phyloP scores from a whole-genome alignment of 2,113 vertebrate genomes.

The Pontoporia blainvillei region DNA sequence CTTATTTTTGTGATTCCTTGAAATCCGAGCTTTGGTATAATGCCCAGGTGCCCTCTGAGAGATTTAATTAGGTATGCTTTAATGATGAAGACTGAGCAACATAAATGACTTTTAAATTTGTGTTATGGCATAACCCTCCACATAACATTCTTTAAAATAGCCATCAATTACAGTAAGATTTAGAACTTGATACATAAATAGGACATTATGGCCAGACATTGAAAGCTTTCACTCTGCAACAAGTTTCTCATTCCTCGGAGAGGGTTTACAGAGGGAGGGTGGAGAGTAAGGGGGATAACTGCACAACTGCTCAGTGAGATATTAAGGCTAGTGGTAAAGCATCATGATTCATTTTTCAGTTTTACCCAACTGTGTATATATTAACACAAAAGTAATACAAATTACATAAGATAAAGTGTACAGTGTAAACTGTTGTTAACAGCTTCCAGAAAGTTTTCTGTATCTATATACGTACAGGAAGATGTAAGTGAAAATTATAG shows the following conservation, averaged over 20 bases:
- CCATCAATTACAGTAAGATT: slow-evolving; percentile 25
- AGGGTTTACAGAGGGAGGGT: background rate
- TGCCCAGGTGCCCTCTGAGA: background rate
- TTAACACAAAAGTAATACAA: background rate
- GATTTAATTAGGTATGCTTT: slow-evolving; percentile 26
- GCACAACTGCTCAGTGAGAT: background rate
- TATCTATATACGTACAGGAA: background rate
- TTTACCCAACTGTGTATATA: background rate
- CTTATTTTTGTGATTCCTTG: slow-evolving; percentile 1
- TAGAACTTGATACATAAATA: background rate
- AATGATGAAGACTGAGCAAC: background rate
- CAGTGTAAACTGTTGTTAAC: background rate
- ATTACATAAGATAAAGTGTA: background rate
- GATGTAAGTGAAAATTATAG: background rate
- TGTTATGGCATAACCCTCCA: slow-evolving; percentile 4
- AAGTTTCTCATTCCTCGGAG: background rate
- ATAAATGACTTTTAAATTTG: slow-evolving; percentile 41
- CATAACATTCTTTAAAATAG: slow-evolving; percentile 19
- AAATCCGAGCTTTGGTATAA: slow-evolving; percentile 12
- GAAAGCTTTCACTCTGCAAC: slow-evolving; percentile 5
- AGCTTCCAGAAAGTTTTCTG: background rate
- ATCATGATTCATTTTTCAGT: background rate
- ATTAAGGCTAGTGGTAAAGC: background rate
- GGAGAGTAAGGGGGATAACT: background rate
- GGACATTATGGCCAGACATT: background rate